Base-by-base conservation (phyloP, 2,113 vertebrate genomes). In the Lamprologus tigripictilis region DNA sequence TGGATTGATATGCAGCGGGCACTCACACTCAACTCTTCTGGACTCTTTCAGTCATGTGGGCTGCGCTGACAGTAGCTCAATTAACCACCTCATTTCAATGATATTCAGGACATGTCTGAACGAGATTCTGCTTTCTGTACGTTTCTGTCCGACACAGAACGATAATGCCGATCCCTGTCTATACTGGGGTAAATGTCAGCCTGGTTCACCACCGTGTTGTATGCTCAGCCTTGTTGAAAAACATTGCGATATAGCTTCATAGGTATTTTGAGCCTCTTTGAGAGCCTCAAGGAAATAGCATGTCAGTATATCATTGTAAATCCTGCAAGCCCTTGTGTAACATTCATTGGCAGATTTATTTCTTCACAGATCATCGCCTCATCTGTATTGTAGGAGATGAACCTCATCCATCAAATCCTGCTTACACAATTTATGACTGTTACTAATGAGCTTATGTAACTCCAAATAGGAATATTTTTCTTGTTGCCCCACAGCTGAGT, bases 361-460 rank as follows among this genome's bases (percentile, higher is more conserved):
- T 93, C 81, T 91, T 85, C 54, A 28, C 63, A 86, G 84, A 92
- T 94, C 90, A 89, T 87, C 42, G 26, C 45, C 53, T 91, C 85
- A 84, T 91, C 86, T 88, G 82, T 66, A 84, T 81, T 61, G 61
- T 85, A 63, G 71, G 80, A 31, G 47, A n/a, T 31, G 79, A 84
- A 57, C 86, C 49, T 47, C 86, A 73, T 76, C 37, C 49, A 58
- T 89, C 82, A 84, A 81, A 86, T 81, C 51, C 88, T 12, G 61
- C 78, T 53, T 21, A 68, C 82, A 91, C 90, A 73, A 37, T 90
- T 55, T 63, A 68, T 33, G 82, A 82, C 47, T 78, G 88, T 92
- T 73, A 37, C 86, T 91, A 93, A 94, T 80, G 90, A 92, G 94
- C 88, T 93, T 95, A 94, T 42, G 9, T 47, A 81, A 92, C 61